A percentile compares a stretch with the other conserved stretches of the same genome.
phyloP scores from a whole-genome alignment of 2,113 vertebrate species.

The Stigmatopora argus region DNA sequence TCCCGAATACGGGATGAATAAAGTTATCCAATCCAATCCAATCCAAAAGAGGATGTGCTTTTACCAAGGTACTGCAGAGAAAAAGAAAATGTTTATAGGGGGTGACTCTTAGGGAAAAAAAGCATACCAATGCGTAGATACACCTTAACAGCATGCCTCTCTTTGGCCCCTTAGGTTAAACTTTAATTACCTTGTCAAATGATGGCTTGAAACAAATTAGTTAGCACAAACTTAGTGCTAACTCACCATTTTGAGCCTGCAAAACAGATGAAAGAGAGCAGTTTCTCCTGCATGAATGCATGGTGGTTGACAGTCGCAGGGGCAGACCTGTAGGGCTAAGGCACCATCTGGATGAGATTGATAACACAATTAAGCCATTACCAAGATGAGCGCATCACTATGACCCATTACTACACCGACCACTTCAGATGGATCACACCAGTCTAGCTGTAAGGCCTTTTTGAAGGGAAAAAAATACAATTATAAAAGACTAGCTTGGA shows the following conservation, averaged over 20 bases:
- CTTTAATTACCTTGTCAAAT: constrained; percentile 66
- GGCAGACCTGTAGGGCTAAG: constrained; percentile 60
- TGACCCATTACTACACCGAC: constrained; percentile 68
- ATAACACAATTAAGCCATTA: constrained; percentile 73
- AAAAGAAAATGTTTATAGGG: constrained; percentile 19
- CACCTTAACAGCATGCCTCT: constrained; percentile 18
- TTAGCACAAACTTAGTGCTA: constrained; percentile 3
- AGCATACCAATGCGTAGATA: constrained; percentile 46
- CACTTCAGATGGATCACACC: constrained; percentile 67
- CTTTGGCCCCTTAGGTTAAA: constrained; percentile 50
- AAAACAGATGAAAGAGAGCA: constrained; percentile 47
- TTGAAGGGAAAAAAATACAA: constrained; percentile 53
- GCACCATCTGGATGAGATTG: constrained; percentile 71
- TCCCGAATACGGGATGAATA: no score
- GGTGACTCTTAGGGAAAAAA: constrained; percentile 19
- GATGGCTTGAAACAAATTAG: constrained; percentile 52
- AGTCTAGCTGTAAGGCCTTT: constrained; percentile 62
- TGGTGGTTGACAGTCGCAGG: constrained; percentile 55
- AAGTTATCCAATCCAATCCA: no score
- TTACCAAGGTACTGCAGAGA: constrained; percentile 28
- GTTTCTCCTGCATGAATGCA: constrained; percentile 43
- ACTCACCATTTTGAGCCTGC: constrained; percentile 28
- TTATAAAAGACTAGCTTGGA: constrained; percentile 65
- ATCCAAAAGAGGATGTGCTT: constrained; percentile 36
- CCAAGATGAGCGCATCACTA: constrained; percentile 68